These are phyloP conservation scores for Andricus curvator DNA, from an alignment of 2,888 invertebrate genomes.

Conservation along the genomic window DNA sequence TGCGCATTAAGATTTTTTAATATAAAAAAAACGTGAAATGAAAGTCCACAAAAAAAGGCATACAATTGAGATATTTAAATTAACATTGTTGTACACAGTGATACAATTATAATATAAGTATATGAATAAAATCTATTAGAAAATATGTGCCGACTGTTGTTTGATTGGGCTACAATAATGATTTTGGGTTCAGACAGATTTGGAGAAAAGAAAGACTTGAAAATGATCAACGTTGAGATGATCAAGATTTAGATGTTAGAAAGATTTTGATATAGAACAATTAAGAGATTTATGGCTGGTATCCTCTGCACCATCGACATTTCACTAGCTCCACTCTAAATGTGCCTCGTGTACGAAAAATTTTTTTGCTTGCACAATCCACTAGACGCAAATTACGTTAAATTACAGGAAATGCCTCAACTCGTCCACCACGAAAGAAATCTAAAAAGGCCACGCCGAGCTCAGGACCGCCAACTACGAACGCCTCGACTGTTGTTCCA, in stretches of 20 bases:
- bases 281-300: slow-evolving; percentile 66
- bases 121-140: slow-evolving; percentile 79
- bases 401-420: slow-evolving; percentile 74
- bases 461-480: slow-evolving; percentile 61
- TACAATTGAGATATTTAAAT: slow-evolving; percentile 77
- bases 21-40: slow-evolving; percentile 69
- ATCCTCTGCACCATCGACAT: slow-evolving; percentile 70
- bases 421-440: slow-evolving; percentile 81
- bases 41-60: slow-evolving; percentile 73
- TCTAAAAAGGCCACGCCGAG: slow-evolving; percentile 78
- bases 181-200: not conserved
- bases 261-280: slow-evolving; percentile 10
- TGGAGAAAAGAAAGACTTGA: not conserved
- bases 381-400: slow-evolving; percentile 58
- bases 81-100: slow-evolving; percentile 79
- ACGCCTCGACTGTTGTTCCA: slow-evolving; percentile 62
- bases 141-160: slow-evolving; percentile 72
- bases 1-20: slow-evolving; percentile 76
- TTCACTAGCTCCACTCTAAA: slow-evolving; percentile 64
- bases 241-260: not conserved
- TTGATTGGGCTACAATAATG: slow-evolving; percentile 45
- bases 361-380: slow-evolving; percentile 34
- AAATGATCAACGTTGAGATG: not conserved
- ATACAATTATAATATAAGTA: slow-evolving; percentile 79
- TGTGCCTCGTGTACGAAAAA: slow-evolving; percentile 22